Evolutionary conservation across 2,113 vertebrate genomes (phyloP).

Genomic region (Fulica atra): DNA sequence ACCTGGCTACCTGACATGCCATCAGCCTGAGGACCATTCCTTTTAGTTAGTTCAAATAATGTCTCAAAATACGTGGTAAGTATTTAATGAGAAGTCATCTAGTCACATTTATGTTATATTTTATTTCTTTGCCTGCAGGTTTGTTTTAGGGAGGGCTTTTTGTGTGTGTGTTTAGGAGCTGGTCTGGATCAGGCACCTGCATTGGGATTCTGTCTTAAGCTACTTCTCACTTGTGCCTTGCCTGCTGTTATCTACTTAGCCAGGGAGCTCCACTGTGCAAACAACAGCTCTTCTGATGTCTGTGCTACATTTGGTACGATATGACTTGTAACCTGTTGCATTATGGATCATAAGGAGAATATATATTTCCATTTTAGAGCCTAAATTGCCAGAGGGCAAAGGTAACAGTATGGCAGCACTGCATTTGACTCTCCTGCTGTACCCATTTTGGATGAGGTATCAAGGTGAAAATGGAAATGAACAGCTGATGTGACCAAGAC

Average conservation of each 20-base stretch:
- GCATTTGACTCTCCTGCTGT: neutral
- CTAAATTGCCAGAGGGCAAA: neutral
- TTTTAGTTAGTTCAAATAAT: neutral
- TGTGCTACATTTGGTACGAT: neutral
- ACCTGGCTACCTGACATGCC: rapidly evolving
- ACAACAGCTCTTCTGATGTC: neutral
- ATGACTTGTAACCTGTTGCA: neutral
- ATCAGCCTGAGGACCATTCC: neutral
- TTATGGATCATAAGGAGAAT: neutral
- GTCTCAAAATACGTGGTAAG: neutral
- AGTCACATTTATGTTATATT: neutral
- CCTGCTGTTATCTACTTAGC: neutral
- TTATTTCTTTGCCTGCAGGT: neutral
- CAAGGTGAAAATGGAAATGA: neutral
- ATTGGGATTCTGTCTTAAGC: neutral
- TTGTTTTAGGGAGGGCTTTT: neutral
- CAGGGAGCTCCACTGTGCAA: neutral
- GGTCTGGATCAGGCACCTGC: neutral
- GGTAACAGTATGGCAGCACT: neutral
- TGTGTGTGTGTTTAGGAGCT: neutral
- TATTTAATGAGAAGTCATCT: neutral
- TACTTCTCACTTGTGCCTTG: neutral
- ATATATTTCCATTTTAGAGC: neutral
- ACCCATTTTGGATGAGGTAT: neutral
- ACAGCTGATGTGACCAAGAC: neutral